A percentile compares a stretch with the other conserved stretches of the same genome.
Conservation (phyloP, 2,888 invertebrate species). For the Lithophane leautieri region DNA sequence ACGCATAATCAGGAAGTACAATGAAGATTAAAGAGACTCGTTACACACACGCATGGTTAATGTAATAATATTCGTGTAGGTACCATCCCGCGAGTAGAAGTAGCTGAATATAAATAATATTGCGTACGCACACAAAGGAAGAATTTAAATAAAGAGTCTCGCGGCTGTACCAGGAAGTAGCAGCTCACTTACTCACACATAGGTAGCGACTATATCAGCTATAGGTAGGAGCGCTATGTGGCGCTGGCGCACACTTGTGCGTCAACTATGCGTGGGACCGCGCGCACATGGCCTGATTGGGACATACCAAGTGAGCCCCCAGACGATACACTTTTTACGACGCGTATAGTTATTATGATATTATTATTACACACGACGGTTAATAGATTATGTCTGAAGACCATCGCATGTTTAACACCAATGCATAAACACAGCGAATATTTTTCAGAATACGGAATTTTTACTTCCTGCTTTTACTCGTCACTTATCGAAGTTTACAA, state of each 20-base stretch:
- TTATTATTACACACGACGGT: conserved; percentile 75
- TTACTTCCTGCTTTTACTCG: conserved; percentile 63
- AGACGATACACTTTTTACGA: conserved; percentile 88
- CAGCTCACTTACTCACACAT: conserved; percentile 86
- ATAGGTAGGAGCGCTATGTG: conserved; percentile 81
- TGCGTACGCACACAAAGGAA: conserved; percentile 87
- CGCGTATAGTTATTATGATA: conserved; percentile 65
- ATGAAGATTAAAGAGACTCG: conserved; percentile 89
- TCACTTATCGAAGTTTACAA: conserved; percentile 59
- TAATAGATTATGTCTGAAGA: conserved; percentile 62
- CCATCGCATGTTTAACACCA: conserved; percentile 39
- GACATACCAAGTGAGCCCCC: conserved; percentile 88
- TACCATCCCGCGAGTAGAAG: conserved; percentile 79
- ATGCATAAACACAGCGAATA: conserved; percentile 53
- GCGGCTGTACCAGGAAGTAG: conserved; percentile 90
- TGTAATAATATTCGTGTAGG: conserved; percentile 86
- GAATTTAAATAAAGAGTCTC: conserved; percentile 89
- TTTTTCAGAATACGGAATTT: conserved; percentile 56
- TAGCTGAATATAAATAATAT: conserved; percentile 88
- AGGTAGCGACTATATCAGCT: conserved; percentile 74
- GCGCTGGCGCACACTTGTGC: conserved; percentile 89
- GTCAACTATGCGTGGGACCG: conserved; percentile 89
- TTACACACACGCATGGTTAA: conserved; percentile 84
- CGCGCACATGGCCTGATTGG: conserved; percentile 90
- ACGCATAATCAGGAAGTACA: conserved; percentile 88